Evolutionary conservation across 2,888 invertebrate genomes (phyloP).

Genomic region (Ceratothoa steindachneri): DNA sequence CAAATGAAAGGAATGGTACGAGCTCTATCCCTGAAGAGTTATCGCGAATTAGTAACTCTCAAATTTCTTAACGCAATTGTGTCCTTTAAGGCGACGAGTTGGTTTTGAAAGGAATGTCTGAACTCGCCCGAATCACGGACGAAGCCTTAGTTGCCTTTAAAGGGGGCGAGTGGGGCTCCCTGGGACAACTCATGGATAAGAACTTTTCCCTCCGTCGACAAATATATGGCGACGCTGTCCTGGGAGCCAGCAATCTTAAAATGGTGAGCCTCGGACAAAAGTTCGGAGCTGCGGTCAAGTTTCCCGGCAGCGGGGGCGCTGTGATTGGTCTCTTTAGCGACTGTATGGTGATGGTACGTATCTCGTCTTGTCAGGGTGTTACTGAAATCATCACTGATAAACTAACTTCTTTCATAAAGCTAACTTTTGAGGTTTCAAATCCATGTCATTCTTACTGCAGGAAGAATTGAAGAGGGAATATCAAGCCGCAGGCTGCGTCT

Average conservation of each 20-base stretch:
- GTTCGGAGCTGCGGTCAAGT: constrained; percentile 47
- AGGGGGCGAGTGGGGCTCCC: constrained; percentile 31
- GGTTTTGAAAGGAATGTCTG: constrained; percentile 29
- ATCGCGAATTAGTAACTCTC: no score
- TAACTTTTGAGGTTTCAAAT: no score
- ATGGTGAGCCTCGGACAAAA: constrained; percentile 47
- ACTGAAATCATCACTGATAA: no score
- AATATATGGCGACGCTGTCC: constrained; percentile 44
- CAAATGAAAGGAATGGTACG: no score
- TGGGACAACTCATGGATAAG: constrained; percentile 44
- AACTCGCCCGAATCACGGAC: constrained; percentile 47
- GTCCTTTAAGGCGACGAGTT: constrained; percentile 40
- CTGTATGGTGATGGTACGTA: constrained; percentile 21
- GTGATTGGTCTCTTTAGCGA: constrained; percentile 45
- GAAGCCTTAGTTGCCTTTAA: constrained; percentile 40
- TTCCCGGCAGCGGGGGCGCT: constrained; percentile 49
- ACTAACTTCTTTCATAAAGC: no score
- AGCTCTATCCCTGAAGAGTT: no score
- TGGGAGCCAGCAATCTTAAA: constrained; percentile 45
- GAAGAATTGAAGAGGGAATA: background rate
- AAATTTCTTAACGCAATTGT: no score
- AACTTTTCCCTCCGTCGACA: constrained; percentile 46
- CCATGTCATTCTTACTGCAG: background rate
- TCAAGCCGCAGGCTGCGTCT: constrained; percentile 16
- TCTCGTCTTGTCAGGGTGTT: background rate